These are phyloP conservation scores for Branchellion lobata DNA, from an alignment of 2,888 invertebrate genomes.

Conservation along the genomic window DNA sequence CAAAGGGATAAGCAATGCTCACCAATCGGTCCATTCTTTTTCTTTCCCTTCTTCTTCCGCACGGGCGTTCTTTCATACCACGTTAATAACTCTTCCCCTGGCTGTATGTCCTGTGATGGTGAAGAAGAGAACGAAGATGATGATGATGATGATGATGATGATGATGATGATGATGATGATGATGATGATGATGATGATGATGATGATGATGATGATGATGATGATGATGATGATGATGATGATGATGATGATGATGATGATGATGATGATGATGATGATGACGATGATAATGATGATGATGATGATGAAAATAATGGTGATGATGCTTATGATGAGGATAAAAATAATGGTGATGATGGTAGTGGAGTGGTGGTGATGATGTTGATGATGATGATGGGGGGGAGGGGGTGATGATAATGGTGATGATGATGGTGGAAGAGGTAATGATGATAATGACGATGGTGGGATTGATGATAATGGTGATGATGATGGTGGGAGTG, in stretches of 20 bases:
- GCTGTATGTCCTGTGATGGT: constrained; percentile 54
- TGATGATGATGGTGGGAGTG: no score
- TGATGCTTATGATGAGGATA: no score
- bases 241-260: not conserved
- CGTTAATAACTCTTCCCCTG: constrained; percentile 59
- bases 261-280: not conserved
- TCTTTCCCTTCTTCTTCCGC: constrained; percentile 45
- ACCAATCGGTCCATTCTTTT: constrained; percentile 41
- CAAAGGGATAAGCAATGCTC: not conserved
- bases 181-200: constrained; percentile 37
- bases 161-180: constrained; percentile 41
- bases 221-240: no score
- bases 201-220: not conserved
- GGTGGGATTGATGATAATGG: no score
- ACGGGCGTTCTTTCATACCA: constrained; percentile 55
- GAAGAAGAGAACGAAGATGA: no score
- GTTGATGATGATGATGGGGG: no score
- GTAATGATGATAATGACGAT: no score
- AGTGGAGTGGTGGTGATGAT: no score
- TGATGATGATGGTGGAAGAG: no score
- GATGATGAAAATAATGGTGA: not conserved
- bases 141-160: constrained; percentile 3
- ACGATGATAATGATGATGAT: not conserved
- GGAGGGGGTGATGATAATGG: no score
- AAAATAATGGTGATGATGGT: no score